phyloP scores from a whole-genome alignment of 2,113 vertebrate genomes.

The Notothenia coriiceps region DNA sequence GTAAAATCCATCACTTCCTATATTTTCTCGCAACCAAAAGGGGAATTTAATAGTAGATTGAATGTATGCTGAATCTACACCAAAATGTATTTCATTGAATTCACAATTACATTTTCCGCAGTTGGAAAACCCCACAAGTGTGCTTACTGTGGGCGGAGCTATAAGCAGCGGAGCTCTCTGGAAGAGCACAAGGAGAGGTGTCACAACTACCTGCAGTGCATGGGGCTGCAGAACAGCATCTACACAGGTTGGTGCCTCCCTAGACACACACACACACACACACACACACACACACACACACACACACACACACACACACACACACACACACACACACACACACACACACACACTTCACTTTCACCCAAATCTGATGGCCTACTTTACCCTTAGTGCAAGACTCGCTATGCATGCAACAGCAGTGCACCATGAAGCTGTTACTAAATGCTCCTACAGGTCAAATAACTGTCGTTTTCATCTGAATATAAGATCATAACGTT shows the following conservation, averaged over 20 bases:
- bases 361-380: conserved; percentile 40
- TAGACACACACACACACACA: neutral
- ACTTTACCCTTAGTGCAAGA: conserved; percentile 14
- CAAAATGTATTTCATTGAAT: neutral
- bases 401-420: conserved; percentile 27
- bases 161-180: conserved; percentile 98
- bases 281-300: neutral
- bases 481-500: neutral
- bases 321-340: neutral
- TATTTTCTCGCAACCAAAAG: neutral
- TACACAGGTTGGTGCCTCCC: conserved; percentile 90
- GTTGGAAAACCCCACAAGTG: conserved; percentile 99
- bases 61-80: neutral
- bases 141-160: conserved; percentile 97
- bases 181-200: conserved; percentile 99
- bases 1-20: neutral
- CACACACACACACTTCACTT: neutral
- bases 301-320: neutral
- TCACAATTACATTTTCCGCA: conserved; percentile 63
- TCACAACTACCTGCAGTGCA: conserved; percentile 98
- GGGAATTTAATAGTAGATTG: neutral
- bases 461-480: conserved; percentile 18
- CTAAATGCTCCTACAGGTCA: conserved; percentile 27
- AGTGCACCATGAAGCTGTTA: conserved; percentile 10
- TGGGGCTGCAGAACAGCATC: conserved; percentile 93